Conservation (phyloP, 2,888 invertebrate genomes). For the Leptopilina syphax region DNA sequence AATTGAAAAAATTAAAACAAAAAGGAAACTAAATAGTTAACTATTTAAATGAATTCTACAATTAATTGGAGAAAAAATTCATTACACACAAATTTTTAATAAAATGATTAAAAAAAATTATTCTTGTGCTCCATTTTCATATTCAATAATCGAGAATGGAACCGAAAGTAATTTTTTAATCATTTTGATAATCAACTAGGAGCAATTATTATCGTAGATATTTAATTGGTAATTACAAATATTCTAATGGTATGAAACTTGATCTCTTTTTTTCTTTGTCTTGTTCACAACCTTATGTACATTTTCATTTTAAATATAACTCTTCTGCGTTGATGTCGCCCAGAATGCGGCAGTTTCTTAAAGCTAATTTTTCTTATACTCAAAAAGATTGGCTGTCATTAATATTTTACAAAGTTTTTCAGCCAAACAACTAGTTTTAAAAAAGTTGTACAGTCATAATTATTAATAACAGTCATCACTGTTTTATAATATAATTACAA, state of each 20-base stretch:
- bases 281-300: slow-evolving; percentile 18
- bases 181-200: no score
- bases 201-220: background rate
- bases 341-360: slow-evolving; percentile 5
- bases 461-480: background rate
- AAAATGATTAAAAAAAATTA: no score
- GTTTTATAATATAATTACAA: background rate
- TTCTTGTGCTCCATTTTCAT: no score
- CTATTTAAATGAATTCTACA: no score
- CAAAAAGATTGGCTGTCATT: background rate
- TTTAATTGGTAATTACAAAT: background rate
- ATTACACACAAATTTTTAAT: no score
- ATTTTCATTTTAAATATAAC: background rate
- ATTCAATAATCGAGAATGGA: no score
- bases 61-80: no score
- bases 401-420: slow-evolving; percentile 13
- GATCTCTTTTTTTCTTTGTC: slow-evolving; percentile 8
- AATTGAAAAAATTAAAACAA: no score
- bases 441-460: slow-evolving; percentile 16
- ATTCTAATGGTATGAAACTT: slow-evolving; percentile 15
- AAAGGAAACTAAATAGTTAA: no score
- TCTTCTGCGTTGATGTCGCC: background rate
- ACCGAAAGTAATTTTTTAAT: no score
- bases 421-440: slow-evolving; percentile 6
- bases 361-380: background rate